These are phyloP conservation scores for Crax fasciolata DNA, from an alignment of 2,797 vertebrate species.

Conservation along the genomic window DNA sequence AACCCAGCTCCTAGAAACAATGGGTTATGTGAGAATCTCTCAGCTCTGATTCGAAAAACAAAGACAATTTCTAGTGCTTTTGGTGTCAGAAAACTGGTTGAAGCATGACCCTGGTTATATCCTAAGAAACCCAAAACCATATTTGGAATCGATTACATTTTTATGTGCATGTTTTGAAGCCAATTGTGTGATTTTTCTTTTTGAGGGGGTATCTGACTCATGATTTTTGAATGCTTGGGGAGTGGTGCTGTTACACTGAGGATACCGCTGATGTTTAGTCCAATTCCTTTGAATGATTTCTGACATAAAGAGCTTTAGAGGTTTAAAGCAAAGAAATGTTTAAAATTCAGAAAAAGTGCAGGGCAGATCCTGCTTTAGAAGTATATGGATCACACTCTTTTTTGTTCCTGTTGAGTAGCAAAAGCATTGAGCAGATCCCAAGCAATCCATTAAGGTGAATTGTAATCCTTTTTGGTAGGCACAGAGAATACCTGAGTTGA, in stretches of 20 bases:
- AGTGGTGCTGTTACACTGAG: conserved; percentile 26
- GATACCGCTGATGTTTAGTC: not conserved
- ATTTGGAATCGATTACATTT: conserved; percentile 60
- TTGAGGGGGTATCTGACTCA: conserved; percentile 58
- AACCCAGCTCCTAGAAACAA: conserved; percentile 60
- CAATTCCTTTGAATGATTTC: conserved; percentile 3
- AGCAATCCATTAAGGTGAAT: not conserved
- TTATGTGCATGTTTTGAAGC: conserved; percentile 56
- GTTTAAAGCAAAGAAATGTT: not conserved
- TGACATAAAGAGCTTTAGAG: not conserved
- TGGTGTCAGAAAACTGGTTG: conserved; percentile 48
- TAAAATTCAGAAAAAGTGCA: conserved; percentile 9
- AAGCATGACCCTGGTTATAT: conserved; percentile 29
- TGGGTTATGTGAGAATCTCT: conserved; percentile 38
- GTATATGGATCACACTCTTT: not conserved
- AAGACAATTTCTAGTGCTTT: conserved; percentile 24
- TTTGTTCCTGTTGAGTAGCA: conserved; percentile 2
- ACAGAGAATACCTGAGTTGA: conserved; percentile 3
- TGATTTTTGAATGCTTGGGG: conserved; percentile 63
- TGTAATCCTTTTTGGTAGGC: not conserved
- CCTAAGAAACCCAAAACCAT: conserved; percentile 46
- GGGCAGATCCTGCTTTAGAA: not conserved
- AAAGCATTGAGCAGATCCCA: not conserved
- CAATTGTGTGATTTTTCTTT: conserved; percentile 52
- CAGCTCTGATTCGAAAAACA: conserved; percentile 34